phyloP scores from a whole-genome alignment of 2,888 invertebrate species.

The Epirrhoe tristata region DNA sequence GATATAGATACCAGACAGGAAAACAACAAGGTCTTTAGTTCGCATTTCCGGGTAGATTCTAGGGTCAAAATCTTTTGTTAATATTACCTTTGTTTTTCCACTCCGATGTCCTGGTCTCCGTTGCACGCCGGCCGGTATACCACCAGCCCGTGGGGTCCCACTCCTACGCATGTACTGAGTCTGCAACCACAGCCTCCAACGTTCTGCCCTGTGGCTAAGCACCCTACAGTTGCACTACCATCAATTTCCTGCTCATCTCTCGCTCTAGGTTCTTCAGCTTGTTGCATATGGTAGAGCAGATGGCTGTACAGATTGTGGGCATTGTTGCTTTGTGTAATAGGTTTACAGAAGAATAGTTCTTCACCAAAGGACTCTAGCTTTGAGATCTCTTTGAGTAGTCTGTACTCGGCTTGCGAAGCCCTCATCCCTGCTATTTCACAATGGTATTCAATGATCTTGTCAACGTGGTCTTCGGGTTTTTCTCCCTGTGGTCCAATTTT shows the following conservation, averaged over 20 bases:
- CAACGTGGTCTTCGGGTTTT: constrained; percentile 87
- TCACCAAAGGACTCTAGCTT: constrained; percentile 93
- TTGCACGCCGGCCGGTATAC: constrained; percentile 85
- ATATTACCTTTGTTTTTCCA: constrained; percentile 87
- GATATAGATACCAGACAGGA: constrained; percentile 23
- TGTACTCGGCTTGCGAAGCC: constrained; percentile 92
- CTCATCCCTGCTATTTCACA: constrained; percentile 88
- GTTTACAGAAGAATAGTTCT: constrained; percentile 92
- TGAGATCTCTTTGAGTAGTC: constrained; percentile 92
- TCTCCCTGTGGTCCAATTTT: constrained; percentile 86
- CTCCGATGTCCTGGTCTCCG: constrained; percentile 85
- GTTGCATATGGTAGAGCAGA: constrained; percentile 86
- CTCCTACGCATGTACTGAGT: constrained; percentile 87
- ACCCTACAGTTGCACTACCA: constrained; percentile 78
- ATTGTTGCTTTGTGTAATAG: constrained; percentile 84
- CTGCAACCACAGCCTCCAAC: constrained; percentile 79
- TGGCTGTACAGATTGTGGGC: constrained; percentile 92
- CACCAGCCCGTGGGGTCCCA: constrained; percentile 93
- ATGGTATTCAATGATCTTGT: constrained; percentile 87
- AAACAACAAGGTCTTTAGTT: constrained; percentile 12
- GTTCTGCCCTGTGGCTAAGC: constrained; percentile 74
- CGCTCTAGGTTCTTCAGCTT: constrained; percentile 81
- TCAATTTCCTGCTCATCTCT: constrained; percentile 78
- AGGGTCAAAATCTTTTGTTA: background rate
- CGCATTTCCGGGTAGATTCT: background rate